Evolutionary conservation across 2,797 vertebrate species (phyloP).

Genomic region (Helicolenus hilgendorfi): DNA sequence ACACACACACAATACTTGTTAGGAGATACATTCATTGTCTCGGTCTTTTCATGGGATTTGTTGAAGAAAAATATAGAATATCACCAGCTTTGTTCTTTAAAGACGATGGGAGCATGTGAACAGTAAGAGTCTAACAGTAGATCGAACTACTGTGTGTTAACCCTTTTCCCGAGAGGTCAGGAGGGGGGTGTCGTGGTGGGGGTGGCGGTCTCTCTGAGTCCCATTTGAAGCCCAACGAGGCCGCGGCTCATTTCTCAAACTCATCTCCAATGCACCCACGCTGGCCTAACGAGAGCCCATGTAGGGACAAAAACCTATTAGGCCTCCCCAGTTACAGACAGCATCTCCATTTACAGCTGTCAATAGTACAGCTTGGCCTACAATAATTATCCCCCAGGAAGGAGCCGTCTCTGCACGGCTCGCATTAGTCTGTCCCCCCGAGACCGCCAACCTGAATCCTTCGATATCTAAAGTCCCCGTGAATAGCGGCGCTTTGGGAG

Average conservation of each 20-base stretch:
- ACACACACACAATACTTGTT: too few species aligned
- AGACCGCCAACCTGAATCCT: constrained; percentile 73
- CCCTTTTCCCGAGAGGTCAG: constrained; percentile 38
- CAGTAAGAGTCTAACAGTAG: not conserved
- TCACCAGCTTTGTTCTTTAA: not conserved
- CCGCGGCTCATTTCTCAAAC: constrained; percentile 71
- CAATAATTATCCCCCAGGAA: constrained; percentile 82
- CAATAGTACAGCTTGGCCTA: constrained; percentile 80
- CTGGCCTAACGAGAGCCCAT: constrained; percentile 74
- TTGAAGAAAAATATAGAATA: not conserved
- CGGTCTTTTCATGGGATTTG: not conserved
- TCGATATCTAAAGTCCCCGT: constrained; percentile 71
- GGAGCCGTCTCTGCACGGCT: constrained; percentile 51
- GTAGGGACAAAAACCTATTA: constrained; percentile 77
- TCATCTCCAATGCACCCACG: constrained; percentile 54
- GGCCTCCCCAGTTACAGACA: constrained; percentile 66
- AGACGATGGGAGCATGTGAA: not conserved
- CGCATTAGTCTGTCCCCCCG: constrained; percentile 70
- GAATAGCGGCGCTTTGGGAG: constrained; percentile 69
- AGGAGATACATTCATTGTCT: not conserved
- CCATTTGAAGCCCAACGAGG: constrained; percentile 36
- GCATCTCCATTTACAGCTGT: constrained; percentile 85
- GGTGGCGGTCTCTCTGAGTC: not conserved
- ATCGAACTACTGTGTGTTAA: constrained; percentile 28
- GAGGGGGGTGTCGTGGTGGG: not conserved